phyloP scores from a whole-genome alignment of 2,888 invertebrate species.

The Drosophila quinaria region DNA sequence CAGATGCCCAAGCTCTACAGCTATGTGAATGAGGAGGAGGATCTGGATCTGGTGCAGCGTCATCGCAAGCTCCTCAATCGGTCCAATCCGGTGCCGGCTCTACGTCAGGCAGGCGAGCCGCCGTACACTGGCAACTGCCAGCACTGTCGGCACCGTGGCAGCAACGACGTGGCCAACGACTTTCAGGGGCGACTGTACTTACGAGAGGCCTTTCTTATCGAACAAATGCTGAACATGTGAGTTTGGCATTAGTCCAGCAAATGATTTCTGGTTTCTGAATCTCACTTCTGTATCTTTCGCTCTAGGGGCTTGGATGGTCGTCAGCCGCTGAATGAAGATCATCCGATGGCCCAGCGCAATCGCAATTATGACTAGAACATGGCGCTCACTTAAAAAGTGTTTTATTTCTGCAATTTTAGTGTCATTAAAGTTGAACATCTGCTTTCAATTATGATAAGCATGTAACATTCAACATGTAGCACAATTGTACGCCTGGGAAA shows the following conservation, averaged over 20 bases:
- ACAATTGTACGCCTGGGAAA: slow-evolving; percentile 12
- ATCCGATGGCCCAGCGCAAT: not conserved
- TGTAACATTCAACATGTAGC: slow-evolving; percentile 20
- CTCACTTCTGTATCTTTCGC: not conserved
- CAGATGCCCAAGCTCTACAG: slow-evolving; percentile 36
- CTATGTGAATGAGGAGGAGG: slow-evolving; percentile 14
- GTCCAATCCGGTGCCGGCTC: not conserved
- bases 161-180: slow-evolving; percentile 32
- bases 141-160: slow-evolving; percentile 42
- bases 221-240: slow-evolving; percentile 22
- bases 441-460: slow-evolving; percentile 60
- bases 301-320: slow-evolving; percentile 10
- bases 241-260: not conserved
- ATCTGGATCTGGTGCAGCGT: slow-evolving; percentile 1
- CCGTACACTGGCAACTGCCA: slow-evolving; percentile 35
- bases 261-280: not conserved
- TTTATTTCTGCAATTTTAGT: slow-evolving; percentile 14
- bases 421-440: slow-evolving; percentile 53
- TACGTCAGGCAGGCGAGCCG: slow-evolving; percentile 35
- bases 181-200: slow-evolving; percentile 17
- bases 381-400: not conserved
- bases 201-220: slow-evolving; percentile 19
- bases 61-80: slow-evolving; percentile 2
- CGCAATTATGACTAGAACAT: slow-evolving; percentile 22
- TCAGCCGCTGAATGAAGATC: not conserved